phyloP scores from a whole-genome alignment of 2,888 invertebrate species.

The Plagodis pulveraria region DNA sequence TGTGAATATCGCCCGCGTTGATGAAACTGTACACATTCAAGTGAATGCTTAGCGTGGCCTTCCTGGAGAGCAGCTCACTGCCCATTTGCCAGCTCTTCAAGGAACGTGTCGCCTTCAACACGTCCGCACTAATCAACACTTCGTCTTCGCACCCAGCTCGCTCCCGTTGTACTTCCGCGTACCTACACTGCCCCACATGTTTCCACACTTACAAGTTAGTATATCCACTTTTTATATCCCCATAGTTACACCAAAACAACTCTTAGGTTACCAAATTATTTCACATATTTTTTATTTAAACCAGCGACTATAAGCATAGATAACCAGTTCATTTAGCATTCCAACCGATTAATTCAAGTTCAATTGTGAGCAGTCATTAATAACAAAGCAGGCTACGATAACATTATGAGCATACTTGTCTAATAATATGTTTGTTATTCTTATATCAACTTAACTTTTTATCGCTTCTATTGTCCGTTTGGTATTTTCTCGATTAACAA shows the following conservation, averaged over 20 bases:
- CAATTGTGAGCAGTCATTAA: constrained; percentile 50
- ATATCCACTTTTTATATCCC: constrained; percentile 6
- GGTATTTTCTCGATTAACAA: constrained; percentile 65
- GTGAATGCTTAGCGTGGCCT: constrained; percentile 73
- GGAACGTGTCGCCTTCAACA: constrained; percentile 44
- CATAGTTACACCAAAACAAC: too few species aligned
- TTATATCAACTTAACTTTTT: constrained; percentile 59
- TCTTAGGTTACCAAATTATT: too few species aligned
- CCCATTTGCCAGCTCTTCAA: constrained; percentile 54
- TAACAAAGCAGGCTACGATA: constrained; percentile 51
- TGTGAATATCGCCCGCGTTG: constrained; percentile 53
- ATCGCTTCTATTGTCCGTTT: constrained; percentile 62
- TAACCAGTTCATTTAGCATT: constrained; percentile 34
- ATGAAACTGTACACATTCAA: constrained; percentile 65
- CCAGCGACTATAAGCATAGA: not conserved
- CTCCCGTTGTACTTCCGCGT: constrained; percentile 14
- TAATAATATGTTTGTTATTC: constrained; percentile 55
- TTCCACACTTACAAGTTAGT: constrained; percentile 52
- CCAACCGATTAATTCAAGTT: constrained; percentile 51
- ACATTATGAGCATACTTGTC: constrained; percentile 46
- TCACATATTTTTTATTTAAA: too few species aligned
- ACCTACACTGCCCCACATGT: constrained; percentile 36
- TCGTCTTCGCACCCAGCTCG: constrained; percentile 21
- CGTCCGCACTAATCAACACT: constrained; percentile 23
- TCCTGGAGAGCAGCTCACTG: constrained; percentile 64